Conservation (phyloP, 2,888 invertebrate species). For the Aleiodes alternator region DNA sequence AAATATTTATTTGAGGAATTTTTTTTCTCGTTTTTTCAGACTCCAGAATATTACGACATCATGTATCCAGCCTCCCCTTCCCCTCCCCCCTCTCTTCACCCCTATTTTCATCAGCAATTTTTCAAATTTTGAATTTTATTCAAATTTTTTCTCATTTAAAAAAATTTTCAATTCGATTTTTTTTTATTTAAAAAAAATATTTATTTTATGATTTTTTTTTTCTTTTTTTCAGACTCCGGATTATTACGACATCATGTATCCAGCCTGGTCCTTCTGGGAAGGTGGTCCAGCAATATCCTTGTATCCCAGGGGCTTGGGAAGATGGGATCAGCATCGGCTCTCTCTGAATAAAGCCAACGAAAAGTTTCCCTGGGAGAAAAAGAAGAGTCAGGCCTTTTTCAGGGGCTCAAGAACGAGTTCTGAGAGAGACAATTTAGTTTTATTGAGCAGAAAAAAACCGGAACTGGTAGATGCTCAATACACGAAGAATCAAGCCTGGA, state of each 20-base stretch:
- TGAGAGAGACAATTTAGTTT: conserved; percentile 91
- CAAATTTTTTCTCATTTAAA: no score
- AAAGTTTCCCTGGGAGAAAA: conserved; percentile 86
- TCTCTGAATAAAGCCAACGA: conserved; percentile 82
- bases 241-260: conserved; percentile 94
- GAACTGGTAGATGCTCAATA: conserved; percentile 93
- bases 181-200: neutral
- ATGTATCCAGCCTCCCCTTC: no score
- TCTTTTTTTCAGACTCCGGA: conserved; percentile 78
- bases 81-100: no score
- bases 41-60: no score
- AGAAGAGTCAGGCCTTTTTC: conserved; percentile 87
- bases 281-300: conserved; percentile 97
- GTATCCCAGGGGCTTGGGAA: conserved; percentile 94
- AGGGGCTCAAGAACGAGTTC: conserved; percentile 95
- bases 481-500: conserved; percentile 99
- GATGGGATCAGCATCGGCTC: conserved; percentile 92
- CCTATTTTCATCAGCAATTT: no score
- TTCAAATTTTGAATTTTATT: no score
- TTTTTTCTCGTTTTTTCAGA: conserved; percentile 25
- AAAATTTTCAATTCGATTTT: no score
- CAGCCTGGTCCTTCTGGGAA: conserved; percentile 99
- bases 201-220: conserved; percentile 27
- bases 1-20: neutral
- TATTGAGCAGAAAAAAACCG: conserved; percentile 86